phyloP scores from a whole-genome alignment of 92 coral and sea anemone genomes.

The Epizoanthus rinbou region DNA sequence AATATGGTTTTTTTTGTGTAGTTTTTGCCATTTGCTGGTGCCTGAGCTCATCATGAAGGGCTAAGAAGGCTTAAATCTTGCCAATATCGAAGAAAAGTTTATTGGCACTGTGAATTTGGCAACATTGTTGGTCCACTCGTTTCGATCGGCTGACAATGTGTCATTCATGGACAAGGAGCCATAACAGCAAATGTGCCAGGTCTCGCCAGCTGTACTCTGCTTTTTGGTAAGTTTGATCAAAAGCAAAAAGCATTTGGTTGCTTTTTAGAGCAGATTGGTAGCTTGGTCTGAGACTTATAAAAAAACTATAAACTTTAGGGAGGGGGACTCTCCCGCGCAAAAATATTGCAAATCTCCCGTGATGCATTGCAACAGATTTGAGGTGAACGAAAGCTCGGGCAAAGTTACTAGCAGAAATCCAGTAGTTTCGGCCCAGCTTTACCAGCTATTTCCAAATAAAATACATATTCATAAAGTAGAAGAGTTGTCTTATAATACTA shows the following conservation, averaged over 20 bases:
- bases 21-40: neutral
- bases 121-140: neutral
- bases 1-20: constrained; percentile 5
- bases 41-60: neutral
- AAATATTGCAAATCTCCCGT: neutral
- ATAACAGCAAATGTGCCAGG: too few species aligned
- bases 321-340: constrained; percentile 14
- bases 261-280: too few species aligned
- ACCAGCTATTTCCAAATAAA: constrained; percentile 18
- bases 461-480: constrained; percentile 16
- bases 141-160: constrained; percentile 10
- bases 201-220: too few species aligned
- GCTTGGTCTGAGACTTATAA: neutral
- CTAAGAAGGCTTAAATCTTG: too few species aligned
- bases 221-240: too few species aligned
- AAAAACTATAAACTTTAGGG: neutral
- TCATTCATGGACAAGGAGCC: neutral
- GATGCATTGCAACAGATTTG: constrained; percentile 3
- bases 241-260: too few species aligned
- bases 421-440: constrained; percentile 15
- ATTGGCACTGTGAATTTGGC: too few species aligned
- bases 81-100: too few species aligned
- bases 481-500: constrained; percentile 17
- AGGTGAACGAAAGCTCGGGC: neutral
- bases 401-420: constrained; percentile 20